Base-by-base conservation (phyloP, 2,888 invertebrate species). In the Philereme transversata region DNA sequence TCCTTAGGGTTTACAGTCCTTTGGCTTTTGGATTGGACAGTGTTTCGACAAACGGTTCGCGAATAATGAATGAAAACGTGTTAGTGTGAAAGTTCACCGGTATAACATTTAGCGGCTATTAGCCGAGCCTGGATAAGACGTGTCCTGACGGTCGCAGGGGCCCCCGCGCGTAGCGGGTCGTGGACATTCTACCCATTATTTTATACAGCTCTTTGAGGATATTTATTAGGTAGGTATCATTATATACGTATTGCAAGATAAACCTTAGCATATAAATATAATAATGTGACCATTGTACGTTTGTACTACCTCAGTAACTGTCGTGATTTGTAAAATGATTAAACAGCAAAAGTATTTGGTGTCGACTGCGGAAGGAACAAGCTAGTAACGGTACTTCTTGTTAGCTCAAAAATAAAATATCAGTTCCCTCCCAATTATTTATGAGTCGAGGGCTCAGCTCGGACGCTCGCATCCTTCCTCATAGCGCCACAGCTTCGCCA, bases 61-160 rank as follows among this genome's bases (percentile, higher is more conserved):
- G 38, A 56, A 53, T 57, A 57, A 50, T 57, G 50, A 57, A 62
- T 57, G 57, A 10, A 50, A 44, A 47, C 44, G 43, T 4, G 46
- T 22, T 43, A 38, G 38, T 48, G 48, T 41, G 49, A 54, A 60
- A 60, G 59, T 60, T 58, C 50, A 60, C 50, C 54, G 49, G 53
- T 52, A 52, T 48, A 41, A 48, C 43, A 9, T 22, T 49, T 5
- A 40, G 44, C 48, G 48, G 46, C 45, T 47, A 40, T 55, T 48
- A 38, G 33, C 45, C 46, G 8, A 48, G 22, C 22, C 22, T 48
- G 5, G 33, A 51, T 51, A 51, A 41, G 40, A 5, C 38, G 7
- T n/a, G 48, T 40, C 22, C 22, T 22, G 22, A 22, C 22, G 1
- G 22, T 1, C 22, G 22, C 22, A 3, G 22, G 22, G n/a, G n/a